phyloP scores from a whole-genome alignment of 2,888 invertebrate genomes.

The Drosophila atripex region DNA sequence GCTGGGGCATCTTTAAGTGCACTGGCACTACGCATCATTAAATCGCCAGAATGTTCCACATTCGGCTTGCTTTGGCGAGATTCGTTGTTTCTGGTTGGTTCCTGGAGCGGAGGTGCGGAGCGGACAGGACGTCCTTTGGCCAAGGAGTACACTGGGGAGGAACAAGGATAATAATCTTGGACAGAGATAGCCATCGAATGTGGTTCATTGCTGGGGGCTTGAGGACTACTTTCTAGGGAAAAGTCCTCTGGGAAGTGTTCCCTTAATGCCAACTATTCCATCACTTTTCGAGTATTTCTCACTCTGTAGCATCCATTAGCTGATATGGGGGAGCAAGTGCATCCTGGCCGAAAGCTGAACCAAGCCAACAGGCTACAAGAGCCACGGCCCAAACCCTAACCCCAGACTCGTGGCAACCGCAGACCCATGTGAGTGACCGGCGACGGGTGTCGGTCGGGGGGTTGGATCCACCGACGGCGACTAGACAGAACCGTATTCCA shows the following conservation, averaged over 20 bases:
- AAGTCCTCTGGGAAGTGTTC: too few species aligned
- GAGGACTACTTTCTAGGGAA: not conserved
- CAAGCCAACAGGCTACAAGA: not conserved
- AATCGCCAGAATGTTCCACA: conserved; percentile 62
- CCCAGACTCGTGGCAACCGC: conserved; percentile 46
- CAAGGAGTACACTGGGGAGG: not conserved
- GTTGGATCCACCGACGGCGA: not conserved
- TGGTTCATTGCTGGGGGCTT: not conserved
- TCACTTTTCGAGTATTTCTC: not conserved
- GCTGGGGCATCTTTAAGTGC: conserved; percentile 55
- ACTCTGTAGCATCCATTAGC: conserved; percentile 57
- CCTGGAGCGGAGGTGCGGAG: not conserved
- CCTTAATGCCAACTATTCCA: not conserved
- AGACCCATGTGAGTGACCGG: conserved; percentile 58
- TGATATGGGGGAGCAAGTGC: conserved; percentile 13
- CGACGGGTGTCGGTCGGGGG: conserved; percentile 17
- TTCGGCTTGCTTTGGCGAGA: conserved; percentile 32
- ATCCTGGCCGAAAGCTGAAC: conserved; percentile 3
- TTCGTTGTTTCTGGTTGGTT: conserved; percentile 41
- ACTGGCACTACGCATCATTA: conserved; percentile 63
- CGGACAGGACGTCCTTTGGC: not conserved
- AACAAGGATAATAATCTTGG: not conserved
- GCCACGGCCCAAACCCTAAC: not conserved
- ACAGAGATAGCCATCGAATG: not conserved
- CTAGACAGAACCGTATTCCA: conserved; percentile 32